Conservation (phyloP, 2,113 vertebrate genomes). For the Chaetodon trifascialis region DNA sequence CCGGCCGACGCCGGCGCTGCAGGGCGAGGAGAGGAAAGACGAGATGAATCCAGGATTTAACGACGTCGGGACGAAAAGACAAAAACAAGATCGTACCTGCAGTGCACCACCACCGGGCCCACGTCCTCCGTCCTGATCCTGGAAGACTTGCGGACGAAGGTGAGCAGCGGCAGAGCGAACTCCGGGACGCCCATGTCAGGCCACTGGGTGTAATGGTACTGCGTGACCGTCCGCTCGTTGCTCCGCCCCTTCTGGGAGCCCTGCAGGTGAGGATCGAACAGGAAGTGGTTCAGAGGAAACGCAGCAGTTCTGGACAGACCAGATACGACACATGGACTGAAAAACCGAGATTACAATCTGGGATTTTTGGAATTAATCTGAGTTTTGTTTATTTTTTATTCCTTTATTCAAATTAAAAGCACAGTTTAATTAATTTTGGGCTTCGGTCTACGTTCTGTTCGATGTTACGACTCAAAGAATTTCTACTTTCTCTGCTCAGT, state of each 20-base stretch:
- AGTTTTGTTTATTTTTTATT: too few species aligned
- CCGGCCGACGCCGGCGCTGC: conserved; percentile 94
- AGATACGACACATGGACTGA: too few species aligned
- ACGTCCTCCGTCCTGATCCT: conserved; percentile 81
- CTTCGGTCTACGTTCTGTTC: not conserved
- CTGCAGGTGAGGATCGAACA: conserved; percentile 70
- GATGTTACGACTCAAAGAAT: too few species aligned
- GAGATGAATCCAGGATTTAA: not conserved
- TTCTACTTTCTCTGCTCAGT: not conserved
- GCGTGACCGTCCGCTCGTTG: conserved; percentile 88
- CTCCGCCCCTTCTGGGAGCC: conserved; percentile 90
- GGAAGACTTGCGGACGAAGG: conserved; percentile 92
- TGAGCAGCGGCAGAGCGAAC: conserved; percentile 91
- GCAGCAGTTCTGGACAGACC: too few species aligned
- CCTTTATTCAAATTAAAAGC: too few species aligned
- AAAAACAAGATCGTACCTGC: conserved; percentile 86
- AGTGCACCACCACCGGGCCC: conserved; percentile 94
- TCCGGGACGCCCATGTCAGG: conserved; percentile 97
- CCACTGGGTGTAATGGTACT: conserved; percentile 99
- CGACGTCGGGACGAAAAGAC: not conserved
- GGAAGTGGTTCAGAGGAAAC: not conserved
- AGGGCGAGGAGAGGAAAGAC: conserved; percentile 16
- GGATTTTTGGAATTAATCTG: too few species aligned
- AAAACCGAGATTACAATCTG: too few species aligned
- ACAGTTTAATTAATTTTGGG: too few species aligned